Conservation (phyloP, 2,113 vertebrate genomes). For the Myotis lucifugus region DNA sequence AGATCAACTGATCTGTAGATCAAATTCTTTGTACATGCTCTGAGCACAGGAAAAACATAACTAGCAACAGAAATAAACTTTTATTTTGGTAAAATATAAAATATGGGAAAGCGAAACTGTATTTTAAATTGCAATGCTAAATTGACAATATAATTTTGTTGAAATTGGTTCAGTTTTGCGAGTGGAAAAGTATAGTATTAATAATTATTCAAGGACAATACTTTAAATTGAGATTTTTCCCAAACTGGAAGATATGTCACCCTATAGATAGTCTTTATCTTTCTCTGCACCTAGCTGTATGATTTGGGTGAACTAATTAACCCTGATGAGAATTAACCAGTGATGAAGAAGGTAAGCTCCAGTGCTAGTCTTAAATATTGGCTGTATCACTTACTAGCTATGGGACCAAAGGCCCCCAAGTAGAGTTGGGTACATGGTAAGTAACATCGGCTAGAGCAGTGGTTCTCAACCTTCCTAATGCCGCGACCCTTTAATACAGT, state of each 20-base stretch:
- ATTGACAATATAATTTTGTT: not conserved
- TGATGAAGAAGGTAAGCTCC: not conserved
- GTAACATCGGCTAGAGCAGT: not conserved
- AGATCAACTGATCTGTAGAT: not conserved
- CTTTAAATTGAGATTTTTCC: not conserved
- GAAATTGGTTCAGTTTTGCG: not conserved
- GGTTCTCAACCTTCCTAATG: too few relatives aligned
- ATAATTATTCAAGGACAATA: not conserved
- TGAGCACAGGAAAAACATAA: not conserved
- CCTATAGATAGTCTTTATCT: not conserved
- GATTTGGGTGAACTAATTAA: not conserved
- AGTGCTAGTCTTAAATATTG: not conserved
- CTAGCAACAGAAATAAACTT: not conserved
- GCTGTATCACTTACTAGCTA: not conserved
- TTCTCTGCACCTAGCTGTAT: not conserved
- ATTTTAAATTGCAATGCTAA: not conserved
- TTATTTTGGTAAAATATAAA: not conserved
- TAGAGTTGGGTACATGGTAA: not conserved
- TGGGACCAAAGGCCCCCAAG: not conserved
- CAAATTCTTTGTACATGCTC: not conserved
- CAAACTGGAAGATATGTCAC: not conserved
- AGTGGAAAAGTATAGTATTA: not conserved
- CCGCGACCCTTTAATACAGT: too few relatives aligned
- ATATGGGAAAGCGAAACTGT: not conserved
- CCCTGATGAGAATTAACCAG: not conserved